Percentiles rank a stretch among this genome's conserved stretches.
These are phyloP conservation scores for Gadopsis bispinosus DNA, from an alignment of 2,797 vertebrate genomes.

Conservation along the genomic window DNA sequence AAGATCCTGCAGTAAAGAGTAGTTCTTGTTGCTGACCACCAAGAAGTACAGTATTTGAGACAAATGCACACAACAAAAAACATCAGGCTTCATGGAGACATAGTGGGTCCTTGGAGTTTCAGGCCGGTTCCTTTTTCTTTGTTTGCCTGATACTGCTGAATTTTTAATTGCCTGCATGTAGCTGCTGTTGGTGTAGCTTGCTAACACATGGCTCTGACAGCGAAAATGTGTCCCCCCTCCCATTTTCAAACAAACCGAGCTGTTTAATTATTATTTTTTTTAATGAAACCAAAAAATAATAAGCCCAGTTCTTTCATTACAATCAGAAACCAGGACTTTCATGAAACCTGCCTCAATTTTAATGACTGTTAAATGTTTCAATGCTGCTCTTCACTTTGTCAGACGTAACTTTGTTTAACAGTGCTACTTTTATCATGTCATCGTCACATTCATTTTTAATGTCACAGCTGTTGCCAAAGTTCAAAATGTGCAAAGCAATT, in stretches of 20 bases:
- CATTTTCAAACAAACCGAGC: slow-evolving; percentile 5
- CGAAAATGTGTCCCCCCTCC: slow-evolving; percentile 1
- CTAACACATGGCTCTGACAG: not conserved
- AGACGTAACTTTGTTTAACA: slow-evolving; percentile 47
- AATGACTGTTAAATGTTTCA: slow-evolving; percentile 46
- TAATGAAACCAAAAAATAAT: not conserved
- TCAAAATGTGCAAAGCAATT: slow-evolving; percentile 28
- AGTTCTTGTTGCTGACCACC: slow-evolving; percentile 3
- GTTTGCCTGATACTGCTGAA: slow-evolving; percentile 17
- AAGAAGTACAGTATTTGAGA: slow-evolving; percentile 11
- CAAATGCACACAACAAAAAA: not conserved
- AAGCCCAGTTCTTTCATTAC: not conserved
- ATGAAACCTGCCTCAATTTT: slow-evolving; percentile 26
- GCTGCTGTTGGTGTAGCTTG: slow-evolving; percentile 11
- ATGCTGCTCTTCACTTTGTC: slow-evolving; percentile 16
- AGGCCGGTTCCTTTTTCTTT: not conserved
- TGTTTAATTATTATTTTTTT: not conserved
- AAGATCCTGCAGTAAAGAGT: not conserved
- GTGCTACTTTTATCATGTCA: slow-evolving; percentile 43
- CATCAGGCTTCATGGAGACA: slow-evolving; percentile 1
- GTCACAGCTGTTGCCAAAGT: slow-evolving; percentile 52
- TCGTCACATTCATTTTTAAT: slow-evolving; percentile 50
- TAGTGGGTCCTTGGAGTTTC: not conserved
- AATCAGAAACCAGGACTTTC: not conserved
- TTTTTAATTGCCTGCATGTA: slow-evolving; percentile 34